These are phyloP conservation scores for Apis laboriosa DNA, from an alignment of 1,140 invertebrate species.

Conservation along the genomic window DNA sequence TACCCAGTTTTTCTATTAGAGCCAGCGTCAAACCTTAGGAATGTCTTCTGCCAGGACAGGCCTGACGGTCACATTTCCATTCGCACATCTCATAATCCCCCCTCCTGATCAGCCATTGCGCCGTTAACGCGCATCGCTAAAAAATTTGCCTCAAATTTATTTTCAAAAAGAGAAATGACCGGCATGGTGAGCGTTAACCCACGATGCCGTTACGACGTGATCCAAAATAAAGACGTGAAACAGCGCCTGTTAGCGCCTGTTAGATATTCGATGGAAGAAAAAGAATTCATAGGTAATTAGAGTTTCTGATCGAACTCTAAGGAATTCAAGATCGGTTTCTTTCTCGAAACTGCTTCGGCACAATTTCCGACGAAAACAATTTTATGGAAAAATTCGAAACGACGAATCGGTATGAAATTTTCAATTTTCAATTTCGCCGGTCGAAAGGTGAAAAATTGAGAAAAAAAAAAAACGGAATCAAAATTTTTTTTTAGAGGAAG, in stretches of 20 bases:
- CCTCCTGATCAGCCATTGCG: background rate
- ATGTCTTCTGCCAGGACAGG: slow-evolving; percentile 39
- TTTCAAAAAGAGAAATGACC: background rate
- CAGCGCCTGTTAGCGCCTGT: slow-evolving; percentile 8
- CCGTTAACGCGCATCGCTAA: slow-evolving; percentile 7
- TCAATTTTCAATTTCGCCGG: background rate
- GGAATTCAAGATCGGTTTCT: background rate
- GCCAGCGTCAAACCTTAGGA: slow-evolving; percentile 53
- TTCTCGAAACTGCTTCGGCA: background rate
- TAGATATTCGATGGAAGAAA: background rate
- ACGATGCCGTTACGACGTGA: slow-evolving; percentile 7
- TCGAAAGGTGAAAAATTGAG: background rate
- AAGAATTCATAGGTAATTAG: slow-evolving; percentile 28
- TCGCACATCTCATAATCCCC: slow-evolving; percentile 30
- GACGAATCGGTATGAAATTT: background rate
- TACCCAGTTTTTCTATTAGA: slow-evolving; percentile 64
- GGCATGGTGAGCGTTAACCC: slow-evolving; percentile 19
- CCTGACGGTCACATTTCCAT: slow-evolving; percentile 42
- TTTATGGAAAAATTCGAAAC: background rate
- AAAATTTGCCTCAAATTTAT: slow-evolving; percentile 2
- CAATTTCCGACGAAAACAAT: too few relatives aligned
- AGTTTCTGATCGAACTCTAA: background rate
- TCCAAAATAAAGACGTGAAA: slow-evolving; percentile 10
- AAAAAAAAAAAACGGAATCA: background rate
- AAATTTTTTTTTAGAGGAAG: background rate